These are phyloP conservation scores for Struthidea cinerea DNA, from an alignment of 2,113 vertebrate genomes.

Conservation along the genomic window DNA sequence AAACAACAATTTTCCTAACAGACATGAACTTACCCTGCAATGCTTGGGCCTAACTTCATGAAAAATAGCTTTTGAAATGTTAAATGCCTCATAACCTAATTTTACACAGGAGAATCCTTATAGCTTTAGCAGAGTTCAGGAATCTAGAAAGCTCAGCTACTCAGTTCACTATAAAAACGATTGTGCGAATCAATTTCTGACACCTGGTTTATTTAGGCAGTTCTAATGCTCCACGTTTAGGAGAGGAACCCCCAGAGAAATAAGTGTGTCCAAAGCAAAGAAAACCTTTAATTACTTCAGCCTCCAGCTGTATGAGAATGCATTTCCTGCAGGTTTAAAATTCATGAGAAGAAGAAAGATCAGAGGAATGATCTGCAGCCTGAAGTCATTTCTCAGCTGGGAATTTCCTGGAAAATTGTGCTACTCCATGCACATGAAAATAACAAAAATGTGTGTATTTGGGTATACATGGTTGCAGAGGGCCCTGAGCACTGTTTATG, in stretches of 20 bases:
- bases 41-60: background rate
- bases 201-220: background rate
- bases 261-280: constrained; percentile 31
- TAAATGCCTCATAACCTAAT: background rate
- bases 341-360: constrained; percentile 31
- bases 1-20: background rate
- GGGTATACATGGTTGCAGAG: background rate
- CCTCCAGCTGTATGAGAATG: constrained; percentile 22
- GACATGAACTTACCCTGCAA: background rate
- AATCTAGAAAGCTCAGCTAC: constrained; percentile 11
- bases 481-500: background rate
- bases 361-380: constrained; percentile 12
- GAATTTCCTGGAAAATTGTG: constrained; percentile 17
- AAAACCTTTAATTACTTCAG: constrained; percentile 36
- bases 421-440: background rate
- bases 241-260: constrained; percentile 17
- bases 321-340: constrained; percentile 44
- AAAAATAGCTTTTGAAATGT: background rate
- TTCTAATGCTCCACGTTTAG: background rate
- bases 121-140: constrained; percentile 20
- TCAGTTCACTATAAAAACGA: background rate
- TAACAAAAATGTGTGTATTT: background rate
- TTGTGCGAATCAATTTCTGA: background rate
- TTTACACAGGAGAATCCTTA: constrained; percentile 30
- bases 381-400: constrained; percentile 23